Evolutionary conservation across 1,140 invertebrate genomes (phyloP).

Genomic region (Diuraphis noxia): DNA sequence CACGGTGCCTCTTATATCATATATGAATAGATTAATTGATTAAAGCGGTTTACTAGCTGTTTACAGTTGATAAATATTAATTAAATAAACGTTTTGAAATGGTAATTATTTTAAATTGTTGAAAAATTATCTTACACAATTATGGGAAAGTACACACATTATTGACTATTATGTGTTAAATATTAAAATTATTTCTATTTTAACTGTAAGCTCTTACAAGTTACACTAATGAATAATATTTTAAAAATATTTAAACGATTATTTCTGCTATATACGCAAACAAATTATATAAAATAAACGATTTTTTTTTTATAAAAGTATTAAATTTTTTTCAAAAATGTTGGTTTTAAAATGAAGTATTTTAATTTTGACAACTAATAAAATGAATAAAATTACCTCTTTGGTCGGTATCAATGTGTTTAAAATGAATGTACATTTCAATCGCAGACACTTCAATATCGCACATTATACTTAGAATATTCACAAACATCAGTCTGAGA

Average conservation of each 20-base stretch:
- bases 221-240: not conserved
- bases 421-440: not conserved
- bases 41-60: not conserved
- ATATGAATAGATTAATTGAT: not conserved
- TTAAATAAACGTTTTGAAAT: not conserved
- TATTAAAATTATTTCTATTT: not conserved
- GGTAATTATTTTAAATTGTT: not conserved
- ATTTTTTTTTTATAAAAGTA: not conserved
- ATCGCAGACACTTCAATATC: not conserved
- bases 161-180: not conserved
- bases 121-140: not conserved
- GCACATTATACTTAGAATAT: not conserved
- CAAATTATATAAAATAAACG: not conserved
- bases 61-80: slow-evolving; percentile 6
- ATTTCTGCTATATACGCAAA: not conserved
- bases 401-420: not conserved
- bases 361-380: not conserved
- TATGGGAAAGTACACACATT: not conserved
- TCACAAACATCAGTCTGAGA: too few relatives aligned
- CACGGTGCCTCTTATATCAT: not conserved
- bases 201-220: not conserved
- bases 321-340: not conserved
- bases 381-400: slow-evolving; percentile 4
- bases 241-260: not conserved
- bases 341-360: not conserved